These are phyloP conservation scores for Scopus umbretta DNA, from an alignment of 2,113 vertebrate genomes.

Conservation along the genomic window DNA sequence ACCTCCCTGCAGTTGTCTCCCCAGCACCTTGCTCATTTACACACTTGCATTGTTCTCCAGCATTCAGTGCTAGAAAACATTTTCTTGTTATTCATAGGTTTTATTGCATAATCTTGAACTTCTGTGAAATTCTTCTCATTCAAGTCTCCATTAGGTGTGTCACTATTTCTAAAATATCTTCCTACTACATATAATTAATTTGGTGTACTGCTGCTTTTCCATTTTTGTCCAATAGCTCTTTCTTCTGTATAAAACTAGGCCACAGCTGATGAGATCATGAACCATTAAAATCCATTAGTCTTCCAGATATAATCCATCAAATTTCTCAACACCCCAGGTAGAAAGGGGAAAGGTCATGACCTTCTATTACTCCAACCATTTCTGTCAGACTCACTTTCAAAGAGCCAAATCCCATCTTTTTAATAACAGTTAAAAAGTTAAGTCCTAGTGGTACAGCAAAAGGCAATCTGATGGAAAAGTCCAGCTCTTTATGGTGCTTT, in stretches of 20 bases:
- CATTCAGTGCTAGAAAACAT: not conserved
- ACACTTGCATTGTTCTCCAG: not conserved
- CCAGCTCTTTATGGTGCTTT: not conserved
- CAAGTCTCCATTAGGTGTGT: not conserved
- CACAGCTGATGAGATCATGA: not conserved
- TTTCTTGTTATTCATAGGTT: not conserved
- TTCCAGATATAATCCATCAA: not conserved
- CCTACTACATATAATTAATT: not conserved
- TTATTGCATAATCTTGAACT: not conserved
- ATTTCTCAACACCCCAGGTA: not conserved
- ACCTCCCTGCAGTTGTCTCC: not conserved
- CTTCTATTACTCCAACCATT: not conserved
- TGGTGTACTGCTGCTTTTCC: not conserved
- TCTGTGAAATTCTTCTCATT: not conserved
- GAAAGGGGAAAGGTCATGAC: not conserved
- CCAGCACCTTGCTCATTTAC: not conserved
- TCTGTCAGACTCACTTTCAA: not conserved
- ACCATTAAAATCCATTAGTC: slow-evolving; percentile 1
- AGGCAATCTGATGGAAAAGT: not conserved
- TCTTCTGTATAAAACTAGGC: not conserved
- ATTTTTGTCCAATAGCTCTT: not conserved
- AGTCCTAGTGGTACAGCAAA: not conserved
- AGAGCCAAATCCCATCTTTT: not conserved
- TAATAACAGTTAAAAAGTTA: not conserved
- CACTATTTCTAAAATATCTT: not conserved